Conservation (phyloP, 2,113 vertebrate species). For the Dromiciops gliroides region DNA sequence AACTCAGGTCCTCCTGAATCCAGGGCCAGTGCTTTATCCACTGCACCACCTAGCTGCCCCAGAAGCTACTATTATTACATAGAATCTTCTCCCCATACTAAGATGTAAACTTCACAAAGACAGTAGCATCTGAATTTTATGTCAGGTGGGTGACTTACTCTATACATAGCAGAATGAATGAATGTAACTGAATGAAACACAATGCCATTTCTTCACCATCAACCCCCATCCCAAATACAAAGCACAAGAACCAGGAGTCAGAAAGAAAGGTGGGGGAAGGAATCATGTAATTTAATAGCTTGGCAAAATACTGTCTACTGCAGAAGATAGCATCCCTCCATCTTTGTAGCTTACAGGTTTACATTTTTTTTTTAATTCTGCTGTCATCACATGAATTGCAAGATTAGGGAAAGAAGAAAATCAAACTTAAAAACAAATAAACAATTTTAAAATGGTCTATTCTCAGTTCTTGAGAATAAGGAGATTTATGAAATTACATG, state of each 20-base stretch:
- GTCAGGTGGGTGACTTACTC: neutral
- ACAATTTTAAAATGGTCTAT: slow-evolving; percentile 33
- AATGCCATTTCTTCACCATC: neutral
- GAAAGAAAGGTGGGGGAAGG: neutral
- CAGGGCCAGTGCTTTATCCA: no score
- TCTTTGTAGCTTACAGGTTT: neutral
- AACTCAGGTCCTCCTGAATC: no score
- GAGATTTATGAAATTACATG: slow-evolving; percentile 78
- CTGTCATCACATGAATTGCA: neutral
- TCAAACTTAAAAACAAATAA: slow-evolving; percentile 36
- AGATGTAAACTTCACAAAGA: neutral
- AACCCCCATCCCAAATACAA: neutral
- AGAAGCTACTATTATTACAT: neutral
- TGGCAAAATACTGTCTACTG: neutral
- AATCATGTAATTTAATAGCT: neutral
- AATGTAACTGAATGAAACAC: neutral
- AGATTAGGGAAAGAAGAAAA: neutral
- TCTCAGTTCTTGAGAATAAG: slow-evolving; percentile 64
- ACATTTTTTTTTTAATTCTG: no score
- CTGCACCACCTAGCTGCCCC: no score
- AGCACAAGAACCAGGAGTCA: neutral
- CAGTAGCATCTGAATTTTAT: neutral
- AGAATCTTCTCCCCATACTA: neutral
- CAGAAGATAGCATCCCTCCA: neutral
- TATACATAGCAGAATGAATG: neutral